A percentile compares a stretch with the other conserved stretches of the same genome.
Conservation (phyloP, 1,140 invertebrate species). For the Drosophila miranda region DNA sequence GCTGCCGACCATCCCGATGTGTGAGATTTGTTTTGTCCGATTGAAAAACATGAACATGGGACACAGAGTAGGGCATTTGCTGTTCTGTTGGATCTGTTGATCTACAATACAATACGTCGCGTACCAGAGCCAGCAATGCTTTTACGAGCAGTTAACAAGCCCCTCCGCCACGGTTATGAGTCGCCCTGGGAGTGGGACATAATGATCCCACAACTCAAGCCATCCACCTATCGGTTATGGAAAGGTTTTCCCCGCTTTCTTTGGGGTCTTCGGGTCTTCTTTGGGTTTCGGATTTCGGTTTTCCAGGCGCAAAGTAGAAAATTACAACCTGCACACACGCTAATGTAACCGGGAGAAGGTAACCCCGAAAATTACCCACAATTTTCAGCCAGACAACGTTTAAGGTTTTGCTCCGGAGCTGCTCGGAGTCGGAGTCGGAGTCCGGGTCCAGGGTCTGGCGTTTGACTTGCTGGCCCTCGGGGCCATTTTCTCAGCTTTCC, state of each 20-base stretch:
- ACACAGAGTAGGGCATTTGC: neutral
- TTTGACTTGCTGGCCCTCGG: conserved; percentile 53
- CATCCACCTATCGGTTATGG: conserved; percentile 4
- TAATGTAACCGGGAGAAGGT: conserved; percentile 61
- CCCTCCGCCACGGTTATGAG: conserved; percentile 43
- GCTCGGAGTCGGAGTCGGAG: neutral
- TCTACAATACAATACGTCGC: too few species aligned
- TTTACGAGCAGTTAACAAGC: conserved; percentile 58
- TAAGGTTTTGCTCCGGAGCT: conserved; percentile 9
- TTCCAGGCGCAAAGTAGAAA: conserved; percentile 78
- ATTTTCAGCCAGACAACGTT: conserved; percentile 59
- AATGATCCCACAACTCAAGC: conserved; percentile 21
- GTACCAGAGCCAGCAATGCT: neutral
- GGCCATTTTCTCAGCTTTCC: conserved; percentile 61
- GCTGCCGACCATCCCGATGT: too few species aligned
- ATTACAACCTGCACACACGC: conserved; percentile 74
- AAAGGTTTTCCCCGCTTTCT: conserved; percentile 10
- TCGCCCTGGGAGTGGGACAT: conserved; percentile 4
- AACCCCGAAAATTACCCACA: conserved; percentile 65
- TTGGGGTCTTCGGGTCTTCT: neutral
- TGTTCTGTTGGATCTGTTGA: too few species aligned
- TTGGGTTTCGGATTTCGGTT: conserved; percentile 13
- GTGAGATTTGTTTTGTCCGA: too few species aligned
- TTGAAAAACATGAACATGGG: too few species aligned
- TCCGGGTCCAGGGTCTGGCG: conserved; percentile 31